phyloP scores from a whole-genome alignment of 2,888 invertebrate species.

The Cryptocephalus primarius region DNA sequence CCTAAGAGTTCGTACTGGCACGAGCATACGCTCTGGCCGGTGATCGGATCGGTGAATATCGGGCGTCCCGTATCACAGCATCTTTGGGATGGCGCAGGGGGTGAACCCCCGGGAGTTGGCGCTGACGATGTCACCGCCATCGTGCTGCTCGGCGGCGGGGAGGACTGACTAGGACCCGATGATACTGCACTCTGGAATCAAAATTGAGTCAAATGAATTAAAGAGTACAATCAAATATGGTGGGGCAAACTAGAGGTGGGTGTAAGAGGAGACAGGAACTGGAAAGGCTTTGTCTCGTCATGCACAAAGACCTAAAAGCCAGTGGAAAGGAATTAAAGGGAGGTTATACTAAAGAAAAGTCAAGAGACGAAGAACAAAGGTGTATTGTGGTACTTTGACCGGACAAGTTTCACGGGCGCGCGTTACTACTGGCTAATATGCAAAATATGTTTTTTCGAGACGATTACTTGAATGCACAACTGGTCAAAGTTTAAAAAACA shows the following conservation, averaged over 20 bases:
- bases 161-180: slow-evolving; percentile 34
- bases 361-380: too few relatives aligned
- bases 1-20: slow-evolving; percentile 83
- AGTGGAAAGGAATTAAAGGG: too few relatives aligned
- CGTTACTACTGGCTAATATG: too few relatives aligned
- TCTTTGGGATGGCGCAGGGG: slow-evolving; percentile 42
- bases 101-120: slow-evolving; percentile 34
- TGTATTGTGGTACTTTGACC: too few relatives aligned
- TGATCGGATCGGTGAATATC: slow-evolving; percentile 80
- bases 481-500: too few relatives aligned
- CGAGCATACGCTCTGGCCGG: slow-evolving; percentile 81
- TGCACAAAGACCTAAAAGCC: too few relatives aligned
- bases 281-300: too few relatives aligned
- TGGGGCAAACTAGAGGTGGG: background rate
- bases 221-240: background rate
- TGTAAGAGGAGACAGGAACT: too few relatives aligned
- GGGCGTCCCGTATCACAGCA: slow-evolving; percentile 91
- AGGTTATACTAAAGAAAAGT: too few relatives aligned
- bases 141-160: slow-evolving; percentile 24
- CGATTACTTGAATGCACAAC: too few relatives aligned
- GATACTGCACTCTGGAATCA: slow-evolving; percentile 38
- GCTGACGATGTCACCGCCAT: slow-evolving; percentile 38
- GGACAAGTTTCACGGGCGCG: too few relatives aligned
- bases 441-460: too few relatives aligned
- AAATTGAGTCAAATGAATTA: background rate